Evolutionary conservation across 2,113 vertebrate genomes (phyloP), one percentile per base, ranked within the genome.

Genomic region (Oreochromis tanganicae): DNA sequence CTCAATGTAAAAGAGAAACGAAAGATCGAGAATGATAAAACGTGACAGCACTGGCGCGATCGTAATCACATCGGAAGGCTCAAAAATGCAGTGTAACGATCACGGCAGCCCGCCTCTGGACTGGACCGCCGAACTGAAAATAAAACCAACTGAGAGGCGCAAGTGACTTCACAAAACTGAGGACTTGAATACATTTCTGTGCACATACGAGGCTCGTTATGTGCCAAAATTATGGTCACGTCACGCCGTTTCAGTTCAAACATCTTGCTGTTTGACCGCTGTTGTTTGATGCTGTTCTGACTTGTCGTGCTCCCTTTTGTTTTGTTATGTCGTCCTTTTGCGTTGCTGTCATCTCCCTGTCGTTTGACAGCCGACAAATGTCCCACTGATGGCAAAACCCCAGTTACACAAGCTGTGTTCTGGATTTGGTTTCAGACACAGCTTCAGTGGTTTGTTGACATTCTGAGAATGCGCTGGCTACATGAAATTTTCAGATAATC

Each of bases 51-150:
- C n/a, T 81, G 41, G 68, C 52, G 38, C 56, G 56, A 82, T 68
- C 34, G 21, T 21, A 36, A 91, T 83, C 82, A 71, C 84, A 81
- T 84, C 43, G 55, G 75, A 91, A 85, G 54, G 89, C 85, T 83
- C 46, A 68, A 86, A 83, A 73, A 84, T 41, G 66, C 55, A 87
- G 84, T 75, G 52, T 81, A 63, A 88, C 83, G 78, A 63, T 84
- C 50, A 66, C 9, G 85, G 17, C 90, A 85, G 32, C 27, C 27
- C 27, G 27, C 46, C 71, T 50, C 43, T n/a, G 71, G 61, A 66
- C 41, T 17, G 8, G 68, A 46, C 73, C 5, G 56, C 75, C 43
- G 56, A 34, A 9, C 83, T 88, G 84, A 92, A 92, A 92, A 86
- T 86, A 87, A 87, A 80, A 59, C 52, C 38, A 6, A 83, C 43